Evolutionary conservation across 1,140 invertebrate genomes (phyloP), one percentile per base, ranked within the genome.

Genomic region (Lepidotrigona ventralis): DNA sequence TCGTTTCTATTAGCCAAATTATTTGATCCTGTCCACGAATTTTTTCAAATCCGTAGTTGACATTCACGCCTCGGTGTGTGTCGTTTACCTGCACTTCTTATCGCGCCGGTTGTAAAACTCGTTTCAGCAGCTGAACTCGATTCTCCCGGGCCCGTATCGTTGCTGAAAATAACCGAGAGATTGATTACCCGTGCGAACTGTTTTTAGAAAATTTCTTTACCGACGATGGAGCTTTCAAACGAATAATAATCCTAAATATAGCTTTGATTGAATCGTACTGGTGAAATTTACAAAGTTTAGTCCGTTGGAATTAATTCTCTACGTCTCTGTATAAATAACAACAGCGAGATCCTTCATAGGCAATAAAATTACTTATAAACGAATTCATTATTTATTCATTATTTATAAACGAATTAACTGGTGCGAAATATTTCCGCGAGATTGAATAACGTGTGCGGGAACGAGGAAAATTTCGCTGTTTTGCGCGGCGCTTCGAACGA

Each of bases 101-200:
- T 66, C 56, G 75, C 60, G 6, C 58, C 60, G 51, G 75, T 77
- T 77, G 75, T 77, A 66, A 77, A 77, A 77, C 75, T 77, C 75
- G 75, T 77, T 77, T 71, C 17, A 64, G 75, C 75, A 64, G 39
- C 60, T 66, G 58, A 26, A 53, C 63, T 78, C 75, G 75, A 78
- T 78, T 68, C 21, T 68, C 53, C 68, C 63, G 12, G 21, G 39
- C 60, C 6, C 14, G 46, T 78, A 53, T 68, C 60, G 60, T 66
- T 64, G 75, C 75, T 77, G 58, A 66, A 77, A 66, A 64, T 77
- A 77, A 46, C 75, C 29, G 60, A 21, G 39, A 66, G 29, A 77
- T 23, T 33, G 58, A 39, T 77, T 77, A 53, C n/a, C 46, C 2
- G 11, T 0, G 54, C 1, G 72, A 14, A 64, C n/a, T 15, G 74